Evolutionary conservation across 30 jellyfish, hydroid and myxozoan species (phyloP).

Genomic region (Aurelia sp.): DNA sequence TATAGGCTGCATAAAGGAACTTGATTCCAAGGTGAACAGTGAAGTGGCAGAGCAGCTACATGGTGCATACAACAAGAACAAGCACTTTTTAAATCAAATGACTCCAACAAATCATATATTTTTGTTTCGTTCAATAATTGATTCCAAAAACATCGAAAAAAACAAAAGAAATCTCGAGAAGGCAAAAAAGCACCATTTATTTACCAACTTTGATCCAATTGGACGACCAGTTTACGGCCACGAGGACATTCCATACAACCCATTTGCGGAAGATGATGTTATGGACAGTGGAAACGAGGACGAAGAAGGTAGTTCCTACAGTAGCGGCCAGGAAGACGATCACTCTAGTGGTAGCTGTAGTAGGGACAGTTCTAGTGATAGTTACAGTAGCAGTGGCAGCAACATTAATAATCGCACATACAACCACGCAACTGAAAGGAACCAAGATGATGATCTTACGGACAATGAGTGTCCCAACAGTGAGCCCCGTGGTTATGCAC

Average conservation of each 20-base stretch:
- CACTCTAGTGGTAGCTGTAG: too few species aligned
- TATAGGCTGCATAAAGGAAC: slow-evolving; percentile 13
- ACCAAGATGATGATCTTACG: too few species aligned
- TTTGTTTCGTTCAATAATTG: neutral
- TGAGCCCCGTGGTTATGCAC: too few species aligned
- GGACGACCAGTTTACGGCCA: neutral
- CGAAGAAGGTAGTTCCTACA: neutral
- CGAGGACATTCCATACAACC: neutral
- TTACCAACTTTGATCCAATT: neutral
- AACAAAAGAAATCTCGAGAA: neutral
- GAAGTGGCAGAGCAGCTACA: slow-evolving; percentile 54
- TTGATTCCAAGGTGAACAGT: slow-evolving; percentile 29
- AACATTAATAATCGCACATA: too few species aligned
- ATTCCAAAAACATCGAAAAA: neutral
- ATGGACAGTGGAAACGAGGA: neutral
- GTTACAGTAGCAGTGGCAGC: too few species aligned
- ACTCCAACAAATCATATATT: neutral
- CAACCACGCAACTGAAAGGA: too few species aligned
- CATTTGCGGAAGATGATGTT: neutral
- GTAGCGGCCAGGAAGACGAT: neutral
- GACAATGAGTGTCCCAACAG: too few species aligned
- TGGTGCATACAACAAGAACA: neutral
- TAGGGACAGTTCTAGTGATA: too few species aligned
- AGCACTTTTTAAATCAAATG: slow-evolving; percentile 20
- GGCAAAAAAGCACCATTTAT: neutral